A percentile compares a stretch with the other conserved stretches of the same genome.
These are phyloP conservation scores for Thereva nobilitata DNA, from an alignment of 2,888 invertebrate genomes.

Conservation along the genomic window DNA sequence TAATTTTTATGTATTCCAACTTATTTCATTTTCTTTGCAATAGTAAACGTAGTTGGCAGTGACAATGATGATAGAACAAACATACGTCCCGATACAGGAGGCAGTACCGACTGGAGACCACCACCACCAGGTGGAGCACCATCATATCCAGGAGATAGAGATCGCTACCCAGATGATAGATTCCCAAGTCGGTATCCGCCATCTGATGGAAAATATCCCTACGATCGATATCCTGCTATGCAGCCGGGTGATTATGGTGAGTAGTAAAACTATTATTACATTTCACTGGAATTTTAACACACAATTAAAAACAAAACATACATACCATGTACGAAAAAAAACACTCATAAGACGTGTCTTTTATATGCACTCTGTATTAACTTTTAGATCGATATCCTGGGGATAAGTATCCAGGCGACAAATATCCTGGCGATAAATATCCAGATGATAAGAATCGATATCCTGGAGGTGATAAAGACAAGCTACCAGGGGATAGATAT, in stretches of 20 bases:
- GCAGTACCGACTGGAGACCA: constrained; percentile 49
- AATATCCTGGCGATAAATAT: constrained; percentile 51
- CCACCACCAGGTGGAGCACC: constrained; percentile 44
- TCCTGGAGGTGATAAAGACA: constrained; percentile 59
- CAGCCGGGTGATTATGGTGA: constrained; percentile 40
- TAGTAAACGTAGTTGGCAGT: constrained; percentile 58
- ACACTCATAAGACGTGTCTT: constrained; percentile 40
- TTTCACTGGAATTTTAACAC: constrained; percentile 1
- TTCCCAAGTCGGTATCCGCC: constrained; percentile 55
- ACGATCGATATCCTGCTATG: constrained; percentile 52
- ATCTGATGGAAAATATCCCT: constrained; percentile 46
- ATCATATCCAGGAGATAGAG: constrained; percentile 51
- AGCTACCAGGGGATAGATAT: constrained; percentile 61
- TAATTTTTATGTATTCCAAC: constrained; percentile 28
- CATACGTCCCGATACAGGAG: constrained; percentile 48
- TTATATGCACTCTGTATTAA: constrained; percentile 36
- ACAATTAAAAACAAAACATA: constrained; percentile 12
- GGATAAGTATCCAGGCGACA: constrained; percentile 51
- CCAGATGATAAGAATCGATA: constrained; percentile 45
- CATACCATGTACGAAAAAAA: constrained; percentile 24
- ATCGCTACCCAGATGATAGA: constrained; percentile 56
- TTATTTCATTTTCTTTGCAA: background rate
- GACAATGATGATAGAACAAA: constrained; percentile 49
- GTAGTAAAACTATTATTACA: constrained; percentile 13
- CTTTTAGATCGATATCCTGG: constrained; percentile 53